Percentiles rank a stretch among this genome's conserved stretches.
Conservation (phyloP, 2,888 invertebrate genomes). For the Cheiracanthium punctorium region DNA sequence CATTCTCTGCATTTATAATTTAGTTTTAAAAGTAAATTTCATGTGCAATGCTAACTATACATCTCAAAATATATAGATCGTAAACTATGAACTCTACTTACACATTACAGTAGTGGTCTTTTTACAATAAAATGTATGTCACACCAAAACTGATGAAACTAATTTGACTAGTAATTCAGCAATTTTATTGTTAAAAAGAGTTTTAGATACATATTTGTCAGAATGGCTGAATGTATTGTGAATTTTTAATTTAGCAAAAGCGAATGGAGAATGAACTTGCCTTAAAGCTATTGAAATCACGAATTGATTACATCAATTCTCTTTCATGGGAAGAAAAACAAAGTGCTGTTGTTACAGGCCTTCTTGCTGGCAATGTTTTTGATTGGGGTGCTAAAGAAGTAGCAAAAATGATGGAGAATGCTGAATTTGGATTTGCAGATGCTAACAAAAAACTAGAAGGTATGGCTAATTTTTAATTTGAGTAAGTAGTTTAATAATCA, state of each 20-base stretch:
- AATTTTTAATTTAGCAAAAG: constrained; percentile 83
- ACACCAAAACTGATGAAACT: too few relatives aligned
- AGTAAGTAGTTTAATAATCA: too few relatives aligned
- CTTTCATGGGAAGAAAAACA: constrained; percentile 78
- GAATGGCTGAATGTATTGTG: neutral
- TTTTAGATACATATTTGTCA: too few relatives aligned
- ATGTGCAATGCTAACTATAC: too few relatives aligned
- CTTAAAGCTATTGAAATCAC: constrained; percentile 81
- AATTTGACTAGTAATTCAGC: too few relatives aligned
- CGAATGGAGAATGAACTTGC: constrained; percentile 90
- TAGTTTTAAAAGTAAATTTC: too few relatives aligned
- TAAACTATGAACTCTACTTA: too few relatives aligned
- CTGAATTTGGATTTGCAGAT: constrained; percentile 87
- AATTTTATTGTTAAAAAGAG: too few relatives aligned
- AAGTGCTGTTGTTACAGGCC: constrained; percentile 78
- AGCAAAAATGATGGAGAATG: constrained; percentile 86
- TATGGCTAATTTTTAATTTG: constrained; percentile 74
- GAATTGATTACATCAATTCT: constrained; percentile 84
- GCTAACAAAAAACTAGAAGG: constrained; percentile 88
- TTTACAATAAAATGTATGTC: too few relatives aligned
- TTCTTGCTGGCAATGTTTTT: constrained; percentile 90
- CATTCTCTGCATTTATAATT: too few relatives aligned
- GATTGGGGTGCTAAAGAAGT: constrained; percentile 98
- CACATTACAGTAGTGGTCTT: too few relatives aligned
- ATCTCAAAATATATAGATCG: too few relatives aligned